Base-by-base conservation (phyloP, 2,888 invertebrate genomes). In the Cybosia mesomella region DNA sequence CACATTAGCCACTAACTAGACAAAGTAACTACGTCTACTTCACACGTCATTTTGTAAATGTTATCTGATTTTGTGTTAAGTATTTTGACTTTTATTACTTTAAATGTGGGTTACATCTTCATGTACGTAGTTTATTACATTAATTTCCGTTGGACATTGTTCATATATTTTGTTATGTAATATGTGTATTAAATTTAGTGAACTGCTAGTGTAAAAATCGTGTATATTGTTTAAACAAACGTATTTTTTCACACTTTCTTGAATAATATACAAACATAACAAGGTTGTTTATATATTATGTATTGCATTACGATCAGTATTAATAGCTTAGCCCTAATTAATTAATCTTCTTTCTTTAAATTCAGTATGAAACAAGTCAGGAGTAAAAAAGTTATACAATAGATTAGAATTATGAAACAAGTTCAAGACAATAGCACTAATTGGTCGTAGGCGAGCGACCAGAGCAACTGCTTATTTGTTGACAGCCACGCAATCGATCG, bases 1-100 rank as follows among this genome's bases (percentile, higher is more conserved):
- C 80, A 91, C 88, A 93, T 93, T 93, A 94, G 92, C 92, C 90
- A 92, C 93, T 91, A 92, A 88, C 76, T 86, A 84, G 85, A 87
- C 81, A 84, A 76, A 70, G 66, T 70, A 70, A 84, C 81, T 86
- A 84, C 85, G 60, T 60, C 73, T 79, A 83, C 64, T 80, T 83
- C 74, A 73, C 83, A 84, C 76, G 68, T 68, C 61, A 55, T 75
- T 77, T 71, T 71, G 65, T 71, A 67, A 76, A 73, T 74, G 63
- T 73, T 67, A 73, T 68, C 60, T 60, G 34, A 69, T 67, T 66
- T 53, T 59, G 22, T 59, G 39, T 43, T 55, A 62, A 73, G 53
- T 66, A 64, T 73, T 75, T 75, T 72, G 70, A 70, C 67, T 59
- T 70, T 66, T 67, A 79, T 74, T 73, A 71, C 68, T 64, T 58